Evolutionary conservation across 2,797 vertebrate genomes (phyloP), one percentile per base, ranked within the genome.

Genomic region (Gymnopithys bicolor): DNA sequence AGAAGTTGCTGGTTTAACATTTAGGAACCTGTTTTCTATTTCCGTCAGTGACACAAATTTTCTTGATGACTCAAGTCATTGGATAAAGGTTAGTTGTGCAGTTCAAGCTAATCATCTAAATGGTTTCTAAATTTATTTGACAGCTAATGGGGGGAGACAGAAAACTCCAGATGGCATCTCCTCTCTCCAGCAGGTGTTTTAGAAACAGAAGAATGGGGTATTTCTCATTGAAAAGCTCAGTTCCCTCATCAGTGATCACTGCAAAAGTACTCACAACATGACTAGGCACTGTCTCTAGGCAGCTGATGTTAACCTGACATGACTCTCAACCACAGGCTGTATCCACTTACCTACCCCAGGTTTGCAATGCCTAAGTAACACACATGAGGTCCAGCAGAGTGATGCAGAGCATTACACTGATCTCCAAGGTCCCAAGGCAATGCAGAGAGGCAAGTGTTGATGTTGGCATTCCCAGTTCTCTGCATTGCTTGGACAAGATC

Each of bases 401-500:
- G 28, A 81, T 35, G 22, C 45, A 55, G 66, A 78, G 52, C 35
- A 14, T 55, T 32, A 5, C 0, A 0, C 4, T 35, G n/a, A 46
- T 52, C 35, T 78, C 69, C 70, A 52, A 13, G 48, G 48, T 63
- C 35, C n/a, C 4, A 6, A 70, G 24, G 62, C 56, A 82, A 71
- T 2, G 53, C 53, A 78, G 53, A 55, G 24, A 63, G 35, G 22
- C 32, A 60, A 64, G 41, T 11, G 37, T 19, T 3, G 3, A 27
- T 49, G 18, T 1, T 75, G 59, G 63, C 18, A 45, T 52, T 64
- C 37, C 51, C 33, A 24, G 2, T 45, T 64, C 63, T 69, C 37
- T 66, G 46, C 24, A 56, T 1, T 48, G 84, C 52, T 9, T 68
- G 48, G 24, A 73, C 0, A 0, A 59, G 28, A 30, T 32, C 58